Percentiles rank a stretch among this genome's conserved stretches.
phyloP scores from a whole-genome alignment of 2,888 invertebrate species.

The Phalera bucephala region DNA sequence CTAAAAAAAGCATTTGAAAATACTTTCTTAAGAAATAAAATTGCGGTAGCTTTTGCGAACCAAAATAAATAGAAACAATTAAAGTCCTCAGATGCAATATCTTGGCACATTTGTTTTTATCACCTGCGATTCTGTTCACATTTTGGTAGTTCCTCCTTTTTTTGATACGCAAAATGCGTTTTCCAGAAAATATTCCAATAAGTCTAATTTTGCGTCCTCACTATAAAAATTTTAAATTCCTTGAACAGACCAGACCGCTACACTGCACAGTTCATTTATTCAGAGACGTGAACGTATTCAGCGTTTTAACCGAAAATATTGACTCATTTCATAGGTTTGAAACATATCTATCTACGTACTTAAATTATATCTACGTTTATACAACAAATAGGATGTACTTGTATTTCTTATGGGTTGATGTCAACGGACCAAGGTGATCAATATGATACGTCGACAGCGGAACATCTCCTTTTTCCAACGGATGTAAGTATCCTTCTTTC shows the following conservation, averaged over 20 bases:
- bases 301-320: neutral
- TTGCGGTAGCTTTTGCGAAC: neutral
- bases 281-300: slow-evolving; percentile 23
- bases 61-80: neutral
- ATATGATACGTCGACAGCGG: no score
- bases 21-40: neutral
- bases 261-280: slow-evolving; percentile 28
- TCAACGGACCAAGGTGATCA: no score
- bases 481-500: no score
- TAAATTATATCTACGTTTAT: neutral
- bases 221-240: slow-evolving; percentile 13
- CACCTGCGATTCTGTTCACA: neutral
- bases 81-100: neutral
- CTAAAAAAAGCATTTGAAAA: no score
- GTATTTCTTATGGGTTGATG: no score
- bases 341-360: neutral
- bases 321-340: neutral
- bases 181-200: neutral
- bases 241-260: slow-evolving; percentile 17
- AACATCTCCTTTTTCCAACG: no score
- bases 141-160: neutral
- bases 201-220: neutral
- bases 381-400: no score
- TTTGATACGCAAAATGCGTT: neutral
- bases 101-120: neutral